phyloP scores from a whole-genome alignment of 2,797 vertebrate species.

The Neosilurus mollespiculum region DNA sequence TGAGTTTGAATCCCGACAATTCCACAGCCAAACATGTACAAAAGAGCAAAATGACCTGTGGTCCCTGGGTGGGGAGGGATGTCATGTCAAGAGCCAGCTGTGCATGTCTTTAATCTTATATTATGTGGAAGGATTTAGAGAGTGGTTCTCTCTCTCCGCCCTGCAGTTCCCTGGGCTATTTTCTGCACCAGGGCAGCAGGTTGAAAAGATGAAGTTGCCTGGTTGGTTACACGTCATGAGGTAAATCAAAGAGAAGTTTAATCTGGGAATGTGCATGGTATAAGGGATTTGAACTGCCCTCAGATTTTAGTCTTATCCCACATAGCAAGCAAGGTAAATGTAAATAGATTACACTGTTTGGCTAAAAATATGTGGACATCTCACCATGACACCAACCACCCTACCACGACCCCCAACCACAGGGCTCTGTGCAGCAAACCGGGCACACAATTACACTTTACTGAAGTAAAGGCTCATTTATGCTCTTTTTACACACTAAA shows the following conservation, averaged over 20 bases:
- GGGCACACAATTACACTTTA: too few species aligned
- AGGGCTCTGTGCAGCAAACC: too few species aligned
- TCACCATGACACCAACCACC: background rate
- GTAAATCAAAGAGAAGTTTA: background rate
- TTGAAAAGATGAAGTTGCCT: background rate
- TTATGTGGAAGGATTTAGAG: background rate
- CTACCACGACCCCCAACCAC: too few species aligned
- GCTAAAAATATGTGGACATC: background rate
- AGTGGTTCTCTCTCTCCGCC: background rate
- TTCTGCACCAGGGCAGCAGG: background rate
- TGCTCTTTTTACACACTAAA: too few species aligned
- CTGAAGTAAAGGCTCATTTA: too few species aligned
- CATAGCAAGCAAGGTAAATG: background rate
- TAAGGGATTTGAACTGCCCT: background rate
- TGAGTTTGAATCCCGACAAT: background rate
- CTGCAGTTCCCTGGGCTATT: too few species aligned
- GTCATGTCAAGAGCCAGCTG: background rate
- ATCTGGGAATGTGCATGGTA: background rate
- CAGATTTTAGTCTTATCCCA: background rate
- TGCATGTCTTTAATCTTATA: background rate
- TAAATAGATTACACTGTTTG: background rate
- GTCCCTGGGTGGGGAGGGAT: background rate
- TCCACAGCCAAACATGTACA: background rate
- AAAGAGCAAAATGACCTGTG: background rate
- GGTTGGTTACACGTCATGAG: background rate